Evolutionary conservation across 2,113 vertebrate genomes (phyloP).

Genomic region (Rhagologus leucostigma): DNA sequence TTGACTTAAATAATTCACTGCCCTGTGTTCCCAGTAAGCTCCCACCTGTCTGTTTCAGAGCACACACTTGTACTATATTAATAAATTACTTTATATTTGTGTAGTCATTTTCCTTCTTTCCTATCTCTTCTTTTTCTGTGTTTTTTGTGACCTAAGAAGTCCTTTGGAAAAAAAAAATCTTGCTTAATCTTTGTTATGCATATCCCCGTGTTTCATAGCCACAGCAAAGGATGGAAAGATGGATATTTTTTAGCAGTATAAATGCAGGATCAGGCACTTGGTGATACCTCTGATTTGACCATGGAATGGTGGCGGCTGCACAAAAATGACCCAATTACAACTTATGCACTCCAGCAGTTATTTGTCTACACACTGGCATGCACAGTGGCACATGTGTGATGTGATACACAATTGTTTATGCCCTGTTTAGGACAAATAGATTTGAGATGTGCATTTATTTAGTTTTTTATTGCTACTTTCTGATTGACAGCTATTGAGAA

Average conservation of each 20-base stretch:
- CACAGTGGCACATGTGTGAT: neutral
- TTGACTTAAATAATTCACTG: conserved; percentile 47
- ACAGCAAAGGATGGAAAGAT: neutral
- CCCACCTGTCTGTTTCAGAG: neutral
- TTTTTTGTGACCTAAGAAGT: neutral
- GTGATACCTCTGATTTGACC: neutral
- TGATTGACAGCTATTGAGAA: conserved; percentile 34
- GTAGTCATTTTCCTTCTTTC: neutral
- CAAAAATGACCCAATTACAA: neutral
- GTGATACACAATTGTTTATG: neutral
- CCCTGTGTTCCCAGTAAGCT: neutral
- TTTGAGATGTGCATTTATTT: neutral
- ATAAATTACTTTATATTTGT: neutral
- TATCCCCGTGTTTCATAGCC: neutral
- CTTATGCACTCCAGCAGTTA: neutral
- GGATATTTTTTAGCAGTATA: neutral
- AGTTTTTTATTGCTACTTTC: neutral
- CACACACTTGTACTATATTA: neutral
- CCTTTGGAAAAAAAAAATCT: neutral
- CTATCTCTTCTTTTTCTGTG: neutral
- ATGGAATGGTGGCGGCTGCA: neutral
- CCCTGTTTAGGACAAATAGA: neutral
- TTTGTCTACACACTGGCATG: neutral
- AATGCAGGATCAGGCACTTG: neutral
- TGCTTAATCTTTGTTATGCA: neutral